Evolutionary conservation across 1,140 invertebrate species (phyloP), one percentile per base, ranked within the genome.

Genomic region (Cherax quadricarinatus): DNA sequence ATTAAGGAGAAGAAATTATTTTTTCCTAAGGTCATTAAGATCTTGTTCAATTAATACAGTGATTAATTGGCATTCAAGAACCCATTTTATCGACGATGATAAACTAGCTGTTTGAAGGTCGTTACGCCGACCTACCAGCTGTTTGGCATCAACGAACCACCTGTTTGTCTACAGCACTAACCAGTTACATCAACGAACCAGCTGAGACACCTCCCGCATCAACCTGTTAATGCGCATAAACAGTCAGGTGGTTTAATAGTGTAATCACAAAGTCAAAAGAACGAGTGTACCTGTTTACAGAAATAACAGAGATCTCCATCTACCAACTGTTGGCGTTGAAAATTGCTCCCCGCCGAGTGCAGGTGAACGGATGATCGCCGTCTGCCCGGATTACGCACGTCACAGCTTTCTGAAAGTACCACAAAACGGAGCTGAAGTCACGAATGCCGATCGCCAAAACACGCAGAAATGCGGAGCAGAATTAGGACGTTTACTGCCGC

Each of bases 271-370:
- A 66, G 14, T 6, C 5, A 21, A 5, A 66, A 14, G 78, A 51
- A 57, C 30, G 53, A 78, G 78, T 30, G n/a, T 18, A 41, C 30
- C 30, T 75, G 85, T 87, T 87, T 48, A 87, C 85, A 79, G 70
- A 78, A 30, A 78, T 75, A 51, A 57, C 24, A 75, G 30, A 73
- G 75, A 87, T 87, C 85, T 87, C 85, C 24, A 87, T 78, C 70
- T 49, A 78, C 48, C 85, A 78, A 78, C 41, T 87, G 85, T 53
- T 78, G 75, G 48, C 48, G 82, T 57, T 57, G 82, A 66, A 66
- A 62, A 84, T 57, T 57, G 60, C 21, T 10, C 30, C 30, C 30
- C 41, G 2, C 4, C 10, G 62, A 53, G 82, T 30, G 82, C 24
- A 7, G 82, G 30, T 10, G 53, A 21, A 16, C 41, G 82, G 53